Percentiles rank a stretch among this genome's conserved stretches.
phyloP scores from a whole-genome alignment of 2,113 vertebrate species.

The Poecilia latipinna region DNA sequence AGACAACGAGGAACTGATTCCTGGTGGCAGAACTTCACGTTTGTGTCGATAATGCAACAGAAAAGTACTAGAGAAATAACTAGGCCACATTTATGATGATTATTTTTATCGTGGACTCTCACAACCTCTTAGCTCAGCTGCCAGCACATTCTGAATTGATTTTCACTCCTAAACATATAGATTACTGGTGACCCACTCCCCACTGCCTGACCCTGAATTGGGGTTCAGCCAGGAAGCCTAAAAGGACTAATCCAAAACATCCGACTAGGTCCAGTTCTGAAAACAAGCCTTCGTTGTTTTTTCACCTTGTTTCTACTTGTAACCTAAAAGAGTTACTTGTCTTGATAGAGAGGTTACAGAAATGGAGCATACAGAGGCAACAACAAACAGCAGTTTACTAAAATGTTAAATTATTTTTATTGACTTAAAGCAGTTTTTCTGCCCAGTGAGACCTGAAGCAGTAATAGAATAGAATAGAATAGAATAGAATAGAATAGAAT shows the following conservation, averaged over 20 bases:
- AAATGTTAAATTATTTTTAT: no score
- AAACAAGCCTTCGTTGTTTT: not conserved
- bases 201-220: conserved; percentile 38
- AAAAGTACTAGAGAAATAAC: not conserved
- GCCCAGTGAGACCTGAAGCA: no score
- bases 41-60: conserved; percentile 16
- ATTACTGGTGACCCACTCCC: conserved; percentile 67
- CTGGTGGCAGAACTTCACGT: conserved; percentile 52
- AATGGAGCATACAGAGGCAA: no score
- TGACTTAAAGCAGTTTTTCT: no score
- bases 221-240: conserved; percentile 25
- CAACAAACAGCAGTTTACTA: no score
- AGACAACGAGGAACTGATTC: conserved; percentile 52
- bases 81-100: conserved; percentile 10
- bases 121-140: conserved; percentile 22
- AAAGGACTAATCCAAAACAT: conserved; percentile 22
- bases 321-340: not conserved
- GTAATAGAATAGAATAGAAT: no score
- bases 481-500: no score
- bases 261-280: conserved; percentile 7
- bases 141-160: conserved; percentile 57
- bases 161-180: conserved; percentile 58
- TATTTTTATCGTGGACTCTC: conserved; percentile 6
- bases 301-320: not conserved
- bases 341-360: no score